phyloP scores from a whole-genome alignment of 92 coral and sea anemone species.

The Galaxea fascicularis region DNA sequence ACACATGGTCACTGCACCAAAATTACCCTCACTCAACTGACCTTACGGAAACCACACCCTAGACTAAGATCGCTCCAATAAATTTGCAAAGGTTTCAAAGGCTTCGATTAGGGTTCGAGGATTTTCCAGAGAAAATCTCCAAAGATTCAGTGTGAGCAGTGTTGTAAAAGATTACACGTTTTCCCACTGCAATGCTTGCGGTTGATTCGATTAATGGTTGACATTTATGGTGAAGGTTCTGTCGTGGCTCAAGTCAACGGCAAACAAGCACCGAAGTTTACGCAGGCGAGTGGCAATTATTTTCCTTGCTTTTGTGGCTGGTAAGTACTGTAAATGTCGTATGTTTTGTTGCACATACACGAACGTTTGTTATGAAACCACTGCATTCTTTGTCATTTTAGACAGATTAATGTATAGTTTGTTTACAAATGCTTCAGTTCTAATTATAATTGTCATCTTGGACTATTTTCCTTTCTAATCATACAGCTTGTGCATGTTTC shows the following conservation, averaged over 20 bases:
- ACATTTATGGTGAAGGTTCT: slow-evolving; percentile 71
- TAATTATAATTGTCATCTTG: too few species aligned
- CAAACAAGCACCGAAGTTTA: slow-evolving; percentile 49
- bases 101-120: background rate
- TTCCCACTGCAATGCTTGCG: slow-evolving; percentile 35
- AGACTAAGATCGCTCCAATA: background rate
- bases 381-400: background rate
- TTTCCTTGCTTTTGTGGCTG: slow-evolving; percentile 7
- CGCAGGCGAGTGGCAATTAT: slow-evolving; percentile 29
- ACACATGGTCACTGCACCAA: slow-evolving; percentile 44
- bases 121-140: background rate
- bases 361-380: background rate
- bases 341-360: background rate
- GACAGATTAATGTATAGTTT: background rate
- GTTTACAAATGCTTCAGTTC: background rate
- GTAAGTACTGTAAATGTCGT: slow-evolving; percentile 5
- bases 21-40: slow-evolving; percentile 38
- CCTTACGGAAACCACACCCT: slow-evolving; percentile 40
- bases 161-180: background rate
- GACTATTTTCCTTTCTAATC: too few species aligned
- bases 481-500: too few species aligned
- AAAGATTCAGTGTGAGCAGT: background rate
- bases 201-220: slow-evolving; percentile 19
- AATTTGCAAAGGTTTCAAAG: slow-evolving; percentile 11
- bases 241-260: slow-evolving; percentile 55